These are phyloP conservation scores for Crossaster papposus DNA, from an alignment of 53 echinoderm and acorn worm genomes.

Conservation along the genomic window DNA sequence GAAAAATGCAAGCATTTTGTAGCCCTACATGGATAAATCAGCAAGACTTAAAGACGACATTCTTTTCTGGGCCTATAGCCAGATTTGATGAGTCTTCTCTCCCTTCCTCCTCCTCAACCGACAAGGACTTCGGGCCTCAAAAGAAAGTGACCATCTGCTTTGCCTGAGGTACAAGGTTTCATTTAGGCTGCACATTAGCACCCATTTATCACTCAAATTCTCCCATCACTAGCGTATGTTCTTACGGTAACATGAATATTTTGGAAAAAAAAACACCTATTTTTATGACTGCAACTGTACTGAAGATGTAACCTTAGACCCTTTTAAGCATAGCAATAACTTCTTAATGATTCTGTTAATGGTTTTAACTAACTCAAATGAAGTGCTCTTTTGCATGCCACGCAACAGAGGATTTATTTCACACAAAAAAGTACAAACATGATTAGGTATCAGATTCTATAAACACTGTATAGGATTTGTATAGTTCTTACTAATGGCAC, in stretches of 20 bases:
- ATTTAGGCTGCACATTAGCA: constrained; percentile 4
- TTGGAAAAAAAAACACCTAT: neutral
- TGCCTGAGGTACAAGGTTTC: neutral
- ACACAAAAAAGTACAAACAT: neutral
- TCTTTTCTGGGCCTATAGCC: neutral
- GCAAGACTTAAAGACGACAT: neutral
- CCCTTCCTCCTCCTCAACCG: neutral
- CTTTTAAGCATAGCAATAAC: neutral
- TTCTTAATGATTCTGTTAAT: neutral
- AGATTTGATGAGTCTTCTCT: neutral
- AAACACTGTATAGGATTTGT: neutral
- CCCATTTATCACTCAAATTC: constrained; percentile 21
- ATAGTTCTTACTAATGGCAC: neutral
- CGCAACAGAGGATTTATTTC: neutral
- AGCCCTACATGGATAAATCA: neutral
- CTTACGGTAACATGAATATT: neutral
- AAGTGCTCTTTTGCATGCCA: neutral
- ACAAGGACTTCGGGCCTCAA: constrained; percentile 32
- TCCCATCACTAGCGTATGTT: neutral
- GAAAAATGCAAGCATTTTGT: too few relatives aligned
- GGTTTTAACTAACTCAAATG: neutral
- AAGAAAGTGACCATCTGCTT: neutral
- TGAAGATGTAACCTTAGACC: constrained; percentile 9
- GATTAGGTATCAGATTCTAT: neutral
- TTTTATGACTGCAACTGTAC: neutral